A percentile compares a stretch with the other conserved stretches of the same genome.
Evolutionary conservation across 2,888 invertebrate species (phyloP).

Genomic region (Nomada lathburiana): DNA sequence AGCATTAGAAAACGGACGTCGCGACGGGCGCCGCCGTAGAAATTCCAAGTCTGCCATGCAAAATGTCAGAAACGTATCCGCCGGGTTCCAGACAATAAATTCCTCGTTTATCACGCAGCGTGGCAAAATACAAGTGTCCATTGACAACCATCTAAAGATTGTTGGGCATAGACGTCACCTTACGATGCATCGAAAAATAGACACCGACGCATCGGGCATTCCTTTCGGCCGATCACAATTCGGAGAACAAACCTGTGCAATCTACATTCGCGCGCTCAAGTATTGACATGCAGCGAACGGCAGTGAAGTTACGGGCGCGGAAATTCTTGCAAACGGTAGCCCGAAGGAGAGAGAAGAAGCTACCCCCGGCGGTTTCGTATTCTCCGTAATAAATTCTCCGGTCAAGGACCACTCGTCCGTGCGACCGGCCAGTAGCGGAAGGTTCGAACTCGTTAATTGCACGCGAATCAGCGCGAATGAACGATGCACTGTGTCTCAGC

Average conservation of each 20-base stretch:
- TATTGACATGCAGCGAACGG: constrained; percentile 31
- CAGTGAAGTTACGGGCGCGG: background rate
- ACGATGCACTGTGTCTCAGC: background rate
- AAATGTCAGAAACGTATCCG: background rate
- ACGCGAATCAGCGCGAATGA: background rate
- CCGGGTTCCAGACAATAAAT: too few relatives aligned
- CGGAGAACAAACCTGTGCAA: background rate
- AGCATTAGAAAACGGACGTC: background rate
- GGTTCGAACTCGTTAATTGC: background rate
- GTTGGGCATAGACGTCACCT: too few relatives aligned
- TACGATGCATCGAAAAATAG: background rate
- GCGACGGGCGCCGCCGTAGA: background rate
- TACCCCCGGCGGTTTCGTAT: background rate
- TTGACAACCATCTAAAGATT: too few relatives aligned
- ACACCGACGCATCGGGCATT: background rate
- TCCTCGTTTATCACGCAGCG: too few relatives aligned
- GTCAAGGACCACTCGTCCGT: constrained; percentile 43
- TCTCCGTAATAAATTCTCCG: background rate
- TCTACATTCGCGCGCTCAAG: background rate
- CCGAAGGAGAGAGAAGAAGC: background rate
- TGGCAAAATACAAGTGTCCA: too few relatives aligned
- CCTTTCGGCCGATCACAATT: background rate
- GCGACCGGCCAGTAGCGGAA: constrained; percentile 18
- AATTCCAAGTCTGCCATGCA: background rate
- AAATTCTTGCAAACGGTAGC: background rate